phyloP scores from a whole-genome alignment of 2,888 invertebrate genomes.

The Escarpia spicata region DNA sequence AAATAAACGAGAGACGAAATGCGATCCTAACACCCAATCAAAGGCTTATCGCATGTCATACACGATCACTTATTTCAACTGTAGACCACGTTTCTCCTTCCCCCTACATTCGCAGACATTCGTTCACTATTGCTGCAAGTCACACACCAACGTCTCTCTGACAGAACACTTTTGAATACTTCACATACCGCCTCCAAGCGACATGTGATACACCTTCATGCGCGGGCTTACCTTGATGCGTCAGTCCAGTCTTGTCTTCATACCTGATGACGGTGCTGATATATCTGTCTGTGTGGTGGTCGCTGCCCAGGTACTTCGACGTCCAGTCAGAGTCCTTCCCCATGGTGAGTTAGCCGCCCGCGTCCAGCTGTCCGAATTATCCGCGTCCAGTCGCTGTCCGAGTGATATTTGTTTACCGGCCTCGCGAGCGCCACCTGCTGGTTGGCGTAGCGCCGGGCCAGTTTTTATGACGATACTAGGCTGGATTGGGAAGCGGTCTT shows the following conservation, averaged over 20 bases:
- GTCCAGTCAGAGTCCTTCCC: slow-evolving; percentile 10
- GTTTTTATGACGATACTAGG: neutral
- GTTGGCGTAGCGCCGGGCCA: neutral
- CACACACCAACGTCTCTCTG: neutral
- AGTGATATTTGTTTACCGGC: neutral
- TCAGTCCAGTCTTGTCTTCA: neutral
- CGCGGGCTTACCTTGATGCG: neutral
- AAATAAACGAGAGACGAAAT: neutral
- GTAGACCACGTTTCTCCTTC: neutral
- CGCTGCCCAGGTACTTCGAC: slow-evolving; percentile 5
- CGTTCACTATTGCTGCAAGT: neutral
- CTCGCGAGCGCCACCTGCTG: slow-evolving; percentile 4
- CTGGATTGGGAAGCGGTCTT: neutral
- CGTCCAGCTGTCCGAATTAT: neutral
- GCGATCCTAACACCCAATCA: neutral
- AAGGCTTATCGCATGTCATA: neutral
- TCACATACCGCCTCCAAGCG: neutral
- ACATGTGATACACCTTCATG: neutral
- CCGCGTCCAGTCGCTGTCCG: neutral
- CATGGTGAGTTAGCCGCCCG: neutral
- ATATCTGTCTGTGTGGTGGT: neutral
- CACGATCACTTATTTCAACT: neutral
- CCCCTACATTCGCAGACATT: neutral
- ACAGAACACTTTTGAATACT: neutral
- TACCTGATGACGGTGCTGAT: neutral